Evolutionary conservation across 2,888 invertebrate genomes (phyloP).

Genomic region (Xylota sylvarum): DNA sequence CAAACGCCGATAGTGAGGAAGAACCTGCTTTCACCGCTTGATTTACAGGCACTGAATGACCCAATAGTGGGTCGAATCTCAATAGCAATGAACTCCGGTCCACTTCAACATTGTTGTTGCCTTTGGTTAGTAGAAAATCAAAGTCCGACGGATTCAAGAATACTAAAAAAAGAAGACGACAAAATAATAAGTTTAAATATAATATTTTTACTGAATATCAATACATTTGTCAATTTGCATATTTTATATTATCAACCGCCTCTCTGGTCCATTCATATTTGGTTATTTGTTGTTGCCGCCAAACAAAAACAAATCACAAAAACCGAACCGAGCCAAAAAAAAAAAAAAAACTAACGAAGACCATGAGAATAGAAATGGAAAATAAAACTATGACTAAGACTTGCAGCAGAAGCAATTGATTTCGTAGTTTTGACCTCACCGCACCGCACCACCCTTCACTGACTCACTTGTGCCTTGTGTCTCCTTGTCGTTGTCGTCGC

Average conservation of each 20-base stretch:
- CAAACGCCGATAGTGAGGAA: conserved; percentile 44
- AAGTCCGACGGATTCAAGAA: conserved; percentile 84
- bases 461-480: conserved; percentile 69
- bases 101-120: conserved; percentile 82
- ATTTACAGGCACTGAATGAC: conserved; percentile 82
- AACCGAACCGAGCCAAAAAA: conserved; percentile 22
- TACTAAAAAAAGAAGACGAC: conserved; percentile 79
- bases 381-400: conserved; percentile 75
- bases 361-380: conserved; percentile 58
- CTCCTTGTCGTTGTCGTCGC: conserved; percentile 37
- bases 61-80: conserved; percentile 84
- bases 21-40: conserved; percentile 77
- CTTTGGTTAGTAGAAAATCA: conserved; percentile 84
- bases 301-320: conserved; percentile 69
- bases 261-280: conserved; percentile 36
- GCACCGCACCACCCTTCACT: conserved; percentile 46
- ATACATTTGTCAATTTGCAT: conserved; percentile 42
- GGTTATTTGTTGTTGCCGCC: conserved; percentile 52
- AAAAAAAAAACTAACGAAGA: conserved; percentile 41
- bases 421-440: conserved; percentile 59
- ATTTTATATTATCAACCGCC: conserved; percentile 50
- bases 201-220: conserved; percentile 17
- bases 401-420: conserved; percentile 70
- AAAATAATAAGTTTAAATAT: conserved; percentile 5
- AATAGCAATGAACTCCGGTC: conserved; percentile 84